Evolutionary conservation across 2,888 invertebrate species (phyloP), one percentile per base, ranked within the genome.

Genomic region (Agapostemon virescens): DNA sequence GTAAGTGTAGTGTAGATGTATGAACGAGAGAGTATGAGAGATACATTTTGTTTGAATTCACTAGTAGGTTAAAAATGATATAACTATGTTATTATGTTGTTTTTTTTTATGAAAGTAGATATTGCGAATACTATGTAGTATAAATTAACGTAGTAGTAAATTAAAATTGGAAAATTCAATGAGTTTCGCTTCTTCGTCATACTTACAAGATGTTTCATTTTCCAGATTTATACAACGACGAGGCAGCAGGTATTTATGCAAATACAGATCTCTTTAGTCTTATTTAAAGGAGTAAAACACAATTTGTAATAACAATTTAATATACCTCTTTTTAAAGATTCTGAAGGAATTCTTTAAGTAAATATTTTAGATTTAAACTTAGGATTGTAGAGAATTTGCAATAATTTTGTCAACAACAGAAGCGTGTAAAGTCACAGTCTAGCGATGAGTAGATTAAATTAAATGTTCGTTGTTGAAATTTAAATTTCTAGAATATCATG

Each of bases 131-230:
- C n/a, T 49, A 11, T 49, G n/a, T 26, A 55, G 55, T 26, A 15
- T n/a, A 55, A 15, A 26, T 55, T 15, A 55, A 55, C 23, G 55
- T 55, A 49, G 49, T 49, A 49, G 49, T 55, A 55, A 55, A 55
- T 55, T 55, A 55, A 55, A 55, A 23, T 23, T 55, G 55, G 23
- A 55, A 55, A 55, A 55, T 55, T 55, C 15, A 55, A 55, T 55
- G 26, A 55, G 55, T 26, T 49, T 49, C 49, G 49, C 49, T 49
- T 49, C 49, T 49, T 55, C 55, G 26, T 26, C 49, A 55, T 55
- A 55, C 55, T 55, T 55, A 55, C 55, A 55, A 55, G 55, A 55
- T 55, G 55, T 55, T 55, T 55, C 55, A 26, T 55, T 55, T 55
- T 55, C 55, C 55, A 55, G 55, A 55, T 55, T 26, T 55, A 55